Conservation (phyloP, 2,113 vertebrate genomes). For the Plecotus auritus region DNA sequence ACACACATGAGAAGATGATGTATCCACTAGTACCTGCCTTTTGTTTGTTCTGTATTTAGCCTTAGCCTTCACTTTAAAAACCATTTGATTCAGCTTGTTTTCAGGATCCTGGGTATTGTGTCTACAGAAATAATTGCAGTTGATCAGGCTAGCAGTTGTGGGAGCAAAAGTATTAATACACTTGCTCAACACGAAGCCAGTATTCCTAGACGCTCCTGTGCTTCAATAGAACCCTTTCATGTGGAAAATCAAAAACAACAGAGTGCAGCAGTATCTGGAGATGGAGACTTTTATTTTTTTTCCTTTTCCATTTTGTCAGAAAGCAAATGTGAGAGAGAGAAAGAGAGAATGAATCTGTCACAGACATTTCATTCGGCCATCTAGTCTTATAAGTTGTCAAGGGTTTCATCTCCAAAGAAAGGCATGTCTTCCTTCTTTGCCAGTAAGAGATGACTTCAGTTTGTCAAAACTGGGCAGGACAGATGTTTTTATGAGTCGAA, state of each 20-base stretch:
- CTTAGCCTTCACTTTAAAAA: neutral
- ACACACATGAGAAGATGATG: neutral
- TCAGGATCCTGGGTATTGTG: neutral
- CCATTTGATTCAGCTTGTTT: neutral
- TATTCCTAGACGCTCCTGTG: neutral
- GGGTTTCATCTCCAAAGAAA: neutral
- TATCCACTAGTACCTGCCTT: neutral
- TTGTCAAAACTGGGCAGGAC: neutral
- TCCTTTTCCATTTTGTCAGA: conserved; percentile 50
- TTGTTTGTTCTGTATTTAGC: conserved; percentile 2
- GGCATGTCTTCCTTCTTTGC: neutral
- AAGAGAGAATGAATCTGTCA: neutral
- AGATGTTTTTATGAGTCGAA: neutral
- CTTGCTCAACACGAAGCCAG: neutral
- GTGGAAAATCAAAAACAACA: conserved; percentile 72
- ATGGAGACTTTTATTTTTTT: neutral
- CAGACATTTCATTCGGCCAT: neutral
- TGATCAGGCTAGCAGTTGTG: conserved; percentile 5
- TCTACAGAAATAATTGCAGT: conserved; percentile 22
- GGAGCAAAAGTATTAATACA: conserved; percentile 20
- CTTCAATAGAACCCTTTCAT: conserved; percentile 59
- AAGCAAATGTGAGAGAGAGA: neutral
- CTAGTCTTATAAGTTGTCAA: neutral
- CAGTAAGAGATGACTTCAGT: neutral
- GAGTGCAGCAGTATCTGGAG: neutral